phyloP scores from a whole-genome alignment of 2,797 vertebrate genomes.

The Artibeus lituratus region DNA sequence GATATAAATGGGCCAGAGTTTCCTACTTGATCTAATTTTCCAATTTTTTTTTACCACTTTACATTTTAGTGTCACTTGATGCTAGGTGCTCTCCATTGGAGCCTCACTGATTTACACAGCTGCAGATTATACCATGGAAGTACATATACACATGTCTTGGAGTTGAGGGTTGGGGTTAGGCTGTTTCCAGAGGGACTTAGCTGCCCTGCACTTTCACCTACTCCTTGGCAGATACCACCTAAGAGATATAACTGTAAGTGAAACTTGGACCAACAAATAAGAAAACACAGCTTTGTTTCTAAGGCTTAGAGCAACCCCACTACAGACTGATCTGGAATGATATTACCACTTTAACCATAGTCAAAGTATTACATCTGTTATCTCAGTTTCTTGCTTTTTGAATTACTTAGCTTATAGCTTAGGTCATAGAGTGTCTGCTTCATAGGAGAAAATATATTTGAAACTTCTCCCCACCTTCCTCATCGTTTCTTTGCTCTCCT shows the following conservation, averaged over 20 bases:
- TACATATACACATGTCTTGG: background rate
- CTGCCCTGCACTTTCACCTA: background rate
- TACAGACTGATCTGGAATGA: background rate
- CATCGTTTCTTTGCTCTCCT: background rate
- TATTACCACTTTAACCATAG: background rate
- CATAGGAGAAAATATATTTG: background rate
- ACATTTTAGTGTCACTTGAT: background rate
- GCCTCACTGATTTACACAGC: background rate
- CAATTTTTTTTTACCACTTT: background rate
- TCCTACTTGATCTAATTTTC: background rate
- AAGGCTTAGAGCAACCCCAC: background rate
- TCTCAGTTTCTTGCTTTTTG: background rate
- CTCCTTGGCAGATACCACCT: background rate
- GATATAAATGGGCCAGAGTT: background rate
- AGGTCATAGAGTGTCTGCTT: background rate
- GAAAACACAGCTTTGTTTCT: constrained; percentile 24
- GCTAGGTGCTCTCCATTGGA: background rate
- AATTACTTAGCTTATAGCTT: background rate
- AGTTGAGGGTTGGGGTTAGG: constrained; percentile 1
- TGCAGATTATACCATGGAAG: background rate
- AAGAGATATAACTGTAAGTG: background rate
- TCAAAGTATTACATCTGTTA: background rate
- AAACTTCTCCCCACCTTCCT: background rate
- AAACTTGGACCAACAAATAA: background rate
- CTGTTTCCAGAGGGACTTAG: background rate